Base-by-base conservation (phyloP, 2,113 vertebrate genomes). In the Muntiacus reevesi region DNA sequence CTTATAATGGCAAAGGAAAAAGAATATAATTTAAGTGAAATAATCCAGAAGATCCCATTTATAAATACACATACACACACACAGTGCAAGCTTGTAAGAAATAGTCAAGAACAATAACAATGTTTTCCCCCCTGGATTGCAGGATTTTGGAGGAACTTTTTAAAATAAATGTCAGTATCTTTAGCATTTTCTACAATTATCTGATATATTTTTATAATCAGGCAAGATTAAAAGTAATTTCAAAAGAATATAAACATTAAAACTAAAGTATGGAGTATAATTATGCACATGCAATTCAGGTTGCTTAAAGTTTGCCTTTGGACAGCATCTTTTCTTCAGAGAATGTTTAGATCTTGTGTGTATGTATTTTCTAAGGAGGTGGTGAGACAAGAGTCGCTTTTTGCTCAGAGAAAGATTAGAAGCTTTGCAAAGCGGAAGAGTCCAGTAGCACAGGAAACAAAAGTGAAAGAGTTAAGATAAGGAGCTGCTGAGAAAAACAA, bases 381-480 rank as follows among this genome's bases (percentile, higher is more conserved):
- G 93, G 92, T 84, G 92, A 96, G 54, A 93, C 82, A 81, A 67
- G 92, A 64, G 36, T 23, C n/a, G 40, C 52, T 87, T 94, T 86
- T 64, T 76, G 23, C 36, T 94, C 64, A 36, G 78, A 78, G 33
- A 67, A 91, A 60, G 86, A 84, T 96, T 95, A 95, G 83, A 94
- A 76, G 33, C 84, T 36, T 36, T 95, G 81, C 84, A 92, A 94
- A 95, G 91, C 55, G 89, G 85, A 97, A 97, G 91, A 97, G 94
- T 62, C 45, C 87, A 97, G 87, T n/a, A 19, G 87, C 82, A 96
- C 95, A 96, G 95, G 97, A 97, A 96, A 83, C 47, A 82, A 78
- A 91, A 88, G 55, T 71, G 45, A 60, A 85, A 87, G 57, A 90
- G 74, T 96, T 85, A 67, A 94, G 96, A 97, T 95, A 97, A 95